Evolutionary conservation across 2,797 vertebrate species (phyloP).

Genomic region (Choloepus didactylus): DNA sequence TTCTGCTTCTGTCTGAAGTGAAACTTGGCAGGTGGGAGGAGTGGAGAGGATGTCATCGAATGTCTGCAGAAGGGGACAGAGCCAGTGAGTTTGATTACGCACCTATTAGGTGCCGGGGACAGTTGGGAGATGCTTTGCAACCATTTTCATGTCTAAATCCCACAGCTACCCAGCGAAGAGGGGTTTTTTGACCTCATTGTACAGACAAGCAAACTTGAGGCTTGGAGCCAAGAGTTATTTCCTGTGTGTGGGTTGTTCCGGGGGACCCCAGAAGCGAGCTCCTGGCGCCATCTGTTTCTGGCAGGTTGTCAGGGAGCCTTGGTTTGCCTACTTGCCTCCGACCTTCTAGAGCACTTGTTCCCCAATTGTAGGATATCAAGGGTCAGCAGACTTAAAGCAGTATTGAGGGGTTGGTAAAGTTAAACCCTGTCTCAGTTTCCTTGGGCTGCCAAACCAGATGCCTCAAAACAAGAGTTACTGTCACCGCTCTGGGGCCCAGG

Average conservation of each 20-base stretch:
- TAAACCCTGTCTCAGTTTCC: neutral
- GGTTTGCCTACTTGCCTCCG: neutral
- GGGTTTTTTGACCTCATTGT: neutral
- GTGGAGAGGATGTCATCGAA: neutral
- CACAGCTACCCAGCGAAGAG: neutral
- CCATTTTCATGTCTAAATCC: fast-evolving
- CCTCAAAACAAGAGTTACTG: no score
- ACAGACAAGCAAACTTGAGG: neutral
- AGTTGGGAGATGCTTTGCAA: neutral
- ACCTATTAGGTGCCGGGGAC: neutral
- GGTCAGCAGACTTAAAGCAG: neutral
- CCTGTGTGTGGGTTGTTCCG: neutral
- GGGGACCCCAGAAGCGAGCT: neutral
- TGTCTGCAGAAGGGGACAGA: neutral
- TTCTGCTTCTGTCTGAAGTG: neutral
- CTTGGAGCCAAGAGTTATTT: neutral
- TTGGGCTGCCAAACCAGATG: no score
- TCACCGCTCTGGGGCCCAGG: no score
- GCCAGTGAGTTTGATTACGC: neutral
- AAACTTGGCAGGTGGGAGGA: neutral
- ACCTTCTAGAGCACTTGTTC: neutral
- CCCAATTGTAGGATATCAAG: neutral
- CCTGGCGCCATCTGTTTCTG: neutral
- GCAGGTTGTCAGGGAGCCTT: neutral
- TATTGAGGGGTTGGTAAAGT: neutral